These are phyloP conservation scores for Drosophila subsilvestris DNA, from an alignment of 2,888 invertebrate species.

Conservation along the genomic window DNA sequence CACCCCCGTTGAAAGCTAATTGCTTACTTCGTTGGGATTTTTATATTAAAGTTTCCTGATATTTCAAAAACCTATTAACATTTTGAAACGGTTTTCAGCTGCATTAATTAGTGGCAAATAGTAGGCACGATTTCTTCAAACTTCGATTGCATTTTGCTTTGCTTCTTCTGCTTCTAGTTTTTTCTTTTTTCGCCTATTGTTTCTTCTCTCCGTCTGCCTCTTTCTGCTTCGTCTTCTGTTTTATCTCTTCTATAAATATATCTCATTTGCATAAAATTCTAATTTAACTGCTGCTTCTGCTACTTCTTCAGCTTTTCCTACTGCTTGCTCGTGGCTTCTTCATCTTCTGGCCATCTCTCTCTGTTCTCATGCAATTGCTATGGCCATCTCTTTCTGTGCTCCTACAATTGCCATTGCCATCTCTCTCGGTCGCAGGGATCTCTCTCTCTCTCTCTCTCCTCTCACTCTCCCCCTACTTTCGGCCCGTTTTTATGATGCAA, in stretches of 20 bases:
- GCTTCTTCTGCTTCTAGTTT: constrained; percentile 9
- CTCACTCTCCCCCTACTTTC: constrained; percentile 36
- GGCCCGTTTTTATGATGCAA: constrained; percentile 73
- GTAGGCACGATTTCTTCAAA: constrained; percentile 17
- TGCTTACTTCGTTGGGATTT: neutral
- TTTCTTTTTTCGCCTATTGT: constrained; percentile 6
- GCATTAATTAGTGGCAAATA: constrained; percentile 22
- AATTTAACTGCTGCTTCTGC: constrained; percentile 73
- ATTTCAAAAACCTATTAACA: neutral
- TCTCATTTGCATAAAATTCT: constrained; percentile 82
- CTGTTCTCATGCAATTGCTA: neutral
- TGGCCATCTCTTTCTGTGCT: constrained; percentile 37
- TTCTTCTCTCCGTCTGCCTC: neutral
- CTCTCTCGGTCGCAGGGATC: neutral
- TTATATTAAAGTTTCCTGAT: neutral
- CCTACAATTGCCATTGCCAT: constrained; percentile 13
- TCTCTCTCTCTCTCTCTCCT: neutral
- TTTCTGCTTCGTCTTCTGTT: constrained; percentile 2
- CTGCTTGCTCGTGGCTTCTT: constrained; percentile 6
- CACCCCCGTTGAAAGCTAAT: neutral
- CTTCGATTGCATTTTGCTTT: constrained; percentile 26
- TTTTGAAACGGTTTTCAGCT: neutral
- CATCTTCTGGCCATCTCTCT: constrained; percentile 36
- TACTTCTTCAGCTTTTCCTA: constrained; percentile 28
- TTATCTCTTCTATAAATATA: constrained; percentile 51